Conservation (phyloP, 2,888 invertebrate species). For the Pollenia angustigena region DNA sequence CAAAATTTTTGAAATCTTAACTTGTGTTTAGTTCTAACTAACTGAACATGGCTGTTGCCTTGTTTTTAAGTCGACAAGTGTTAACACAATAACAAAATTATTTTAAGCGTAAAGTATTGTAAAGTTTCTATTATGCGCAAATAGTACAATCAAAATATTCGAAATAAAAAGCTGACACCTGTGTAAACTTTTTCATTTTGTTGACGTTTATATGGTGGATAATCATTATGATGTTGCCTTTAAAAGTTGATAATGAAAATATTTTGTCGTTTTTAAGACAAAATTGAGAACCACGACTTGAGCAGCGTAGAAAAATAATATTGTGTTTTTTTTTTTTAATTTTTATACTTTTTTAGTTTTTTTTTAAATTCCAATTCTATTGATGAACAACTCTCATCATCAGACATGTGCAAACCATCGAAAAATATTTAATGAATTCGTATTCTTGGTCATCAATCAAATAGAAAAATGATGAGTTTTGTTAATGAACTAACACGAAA, state of each 20-base stretch:
- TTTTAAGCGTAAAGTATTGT: not conserved
- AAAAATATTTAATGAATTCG: constrained; percentile 4
- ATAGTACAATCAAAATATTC: constrained; percentile 23
- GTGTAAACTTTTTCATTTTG: constrained; percentile 42
- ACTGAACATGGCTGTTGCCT: not conserved
- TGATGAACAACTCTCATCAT: constrained; percentile 5
- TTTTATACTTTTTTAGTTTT: constrained; percentile 24
- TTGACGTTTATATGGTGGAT: not conserved
- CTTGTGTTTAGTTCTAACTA: not conserved
- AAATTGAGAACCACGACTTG: constrained; percentile 35
- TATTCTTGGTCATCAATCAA: constrained; percentile 39
- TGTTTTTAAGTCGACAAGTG: not conserved
- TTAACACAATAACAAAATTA: not conserved
- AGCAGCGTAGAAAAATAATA: not conserved
- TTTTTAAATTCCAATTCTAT: not conserved
- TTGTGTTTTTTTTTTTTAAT: constrained; percentile 1
- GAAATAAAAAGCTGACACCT: constrained; percentile 60
- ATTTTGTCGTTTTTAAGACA: constrained; percentile 40
- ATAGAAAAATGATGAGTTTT: constrained; percentile 19
- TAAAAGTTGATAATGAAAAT: constrained; percentile 18
- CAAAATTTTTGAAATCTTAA: not conserved
- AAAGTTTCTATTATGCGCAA: constrained; percentile 27
- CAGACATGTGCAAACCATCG: not conserved
- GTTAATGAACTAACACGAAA: constrained; percentile 4
- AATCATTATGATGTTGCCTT: constrained; percentile 22